Evolutionary conservation across 1,140 invertebrate species (phyloP).

Genomic region (Tribolium castaneum): DNA sequence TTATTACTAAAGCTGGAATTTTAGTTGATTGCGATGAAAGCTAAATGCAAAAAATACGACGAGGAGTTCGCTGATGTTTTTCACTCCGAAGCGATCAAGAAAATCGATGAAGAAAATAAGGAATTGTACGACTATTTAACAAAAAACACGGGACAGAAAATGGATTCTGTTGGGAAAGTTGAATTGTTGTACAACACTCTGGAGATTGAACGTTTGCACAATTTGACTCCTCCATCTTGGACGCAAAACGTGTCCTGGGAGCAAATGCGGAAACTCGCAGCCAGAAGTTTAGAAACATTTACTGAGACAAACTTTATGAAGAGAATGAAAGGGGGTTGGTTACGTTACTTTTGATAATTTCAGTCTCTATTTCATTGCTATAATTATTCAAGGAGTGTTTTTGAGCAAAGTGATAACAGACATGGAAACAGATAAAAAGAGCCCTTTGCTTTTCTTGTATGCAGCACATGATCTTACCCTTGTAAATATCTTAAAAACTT

Average conservation of each 20-base stretch:
- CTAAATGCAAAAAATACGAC: conserved; percentile 73
- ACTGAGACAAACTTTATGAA: conserved; percentile 78
- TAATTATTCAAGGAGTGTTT: conserved; percentile 65
- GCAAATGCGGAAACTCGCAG: conserved; percentile 74
- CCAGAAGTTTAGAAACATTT: conserved; percentile 75
- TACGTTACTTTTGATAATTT: conserved; percentile 20
- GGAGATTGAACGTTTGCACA: conserved; percentile 75
- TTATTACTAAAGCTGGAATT: conserved; percentile 43
- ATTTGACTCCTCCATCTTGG: conserved; percentile 78
- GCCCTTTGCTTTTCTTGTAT: conserved; percentile 71
- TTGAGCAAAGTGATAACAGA: conserved; percentile 64
- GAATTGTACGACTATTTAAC: conserved; percentile 74
- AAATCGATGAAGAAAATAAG: conserved; percentile 68
- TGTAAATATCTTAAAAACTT: conserved; percentile 75
- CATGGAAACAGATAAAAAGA: conserved; percentile 62
- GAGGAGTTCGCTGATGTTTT: conserved; percentile 68
- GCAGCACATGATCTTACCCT: conserved; percentile 80
- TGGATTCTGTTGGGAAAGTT: conserved; percentile 74
- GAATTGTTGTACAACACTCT: conserved; percentile 81
- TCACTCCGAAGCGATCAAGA: conserved; percentile 67
- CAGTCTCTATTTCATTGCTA: conserved; percentile 24
- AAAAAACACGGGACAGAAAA: conserved; percentile 73
- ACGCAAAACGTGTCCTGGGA: conserved; percentile 76
- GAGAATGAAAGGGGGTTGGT: conserved; percentile 76
- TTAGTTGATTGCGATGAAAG: conserved; percentile 73